These are phyloP conservation scores for Actenoides hombroni DNA, from an alignment of 2,113 vertebrate species.

Conservation along the genomic window DNA sequence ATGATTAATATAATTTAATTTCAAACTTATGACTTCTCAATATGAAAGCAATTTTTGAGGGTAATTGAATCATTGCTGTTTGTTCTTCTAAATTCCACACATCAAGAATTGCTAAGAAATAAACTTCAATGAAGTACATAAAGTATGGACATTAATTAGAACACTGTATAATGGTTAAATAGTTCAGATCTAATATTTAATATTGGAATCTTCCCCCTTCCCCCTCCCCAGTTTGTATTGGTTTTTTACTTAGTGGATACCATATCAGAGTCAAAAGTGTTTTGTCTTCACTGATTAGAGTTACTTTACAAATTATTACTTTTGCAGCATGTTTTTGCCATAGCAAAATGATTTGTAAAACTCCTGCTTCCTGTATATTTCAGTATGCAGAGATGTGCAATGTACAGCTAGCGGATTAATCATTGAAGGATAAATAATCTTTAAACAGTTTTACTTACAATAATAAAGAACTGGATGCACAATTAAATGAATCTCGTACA, in stretches of 20 bases:
- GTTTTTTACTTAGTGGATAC: not conserved
- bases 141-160: not conserved
- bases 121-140: not conserved
- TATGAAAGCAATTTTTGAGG: not conserved
- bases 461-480: constrained; percentile 54
- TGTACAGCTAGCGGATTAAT: constrained; percentile 34
- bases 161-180: not conserved
- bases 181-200: not conserved
- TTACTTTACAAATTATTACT: not conserved
- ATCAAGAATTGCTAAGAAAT: not conserved
- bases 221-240: not conserved
- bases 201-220: not conserved
- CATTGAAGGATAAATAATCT: constrained; percentile 20
- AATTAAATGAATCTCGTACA: not conserved
- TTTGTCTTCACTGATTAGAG: not conserved
- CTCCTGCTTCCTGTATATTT: constrained; percentile 35
- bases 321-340: constrained; percentile 27
- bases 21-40: not conserved
- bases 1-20: not conserved
- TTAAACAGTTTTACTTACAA: constrained; percentile 38
- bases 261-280: not conserved
- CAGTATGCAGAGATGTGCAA: constrained; percentile 4
- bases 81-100: not conserved
- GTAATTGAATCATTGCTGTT: not conserved
- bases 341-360: constrained; percentile 1